phyloP scores from a whole-genome alignment of 1,140 invertebrate genomes.

The Eumaeus atala region DNA sequence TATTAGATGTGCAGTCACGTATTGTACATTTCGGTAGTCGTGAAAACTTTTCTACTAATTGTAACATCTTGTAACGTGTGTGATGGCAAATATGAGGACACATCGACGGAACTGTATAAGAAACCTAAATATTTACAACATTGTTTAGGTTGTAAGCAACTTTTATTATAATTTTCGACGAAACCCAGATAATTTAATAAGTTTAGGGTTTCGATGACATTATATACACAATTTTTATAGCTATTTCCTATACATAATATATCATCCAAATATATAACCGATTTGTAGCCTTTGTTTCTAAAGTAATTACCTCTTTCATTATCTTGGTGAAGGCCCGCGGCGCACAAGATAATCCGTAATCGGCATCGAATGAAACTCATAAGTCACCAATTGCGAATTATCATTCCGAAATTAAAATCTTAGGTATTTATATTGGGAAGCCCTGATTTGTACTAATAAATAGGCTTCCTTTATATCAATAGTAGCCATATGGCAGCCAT shows the following conservation, averaged over 20 bases:
- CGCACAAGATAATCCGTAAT: too few species aligned
- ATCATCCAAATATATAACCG: conserved; percentile 25
- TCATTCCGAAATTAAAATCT: conserved; percentile 18
- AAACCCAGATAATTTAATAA: neutral
- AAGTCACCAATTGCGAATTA: conserved; percentile 7
- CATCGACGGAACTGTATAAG: conserved; percentile 19
- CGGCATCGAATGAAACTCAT: conserved; percentile 22
- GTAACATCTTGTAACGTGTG: neutral
- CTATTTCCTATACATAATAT: conserved; percentile 22
- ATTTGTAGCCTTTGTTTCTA: conserved; percentile 17
- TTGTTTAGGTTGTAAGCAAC: neutral
- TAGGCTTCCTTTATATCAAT: conserved; percentile 31
- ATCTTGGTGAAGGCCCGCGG: conserved; percentile 27
- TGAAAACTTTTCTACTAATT: neutral
- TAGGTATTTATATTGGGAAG: conserved; percentile 18
- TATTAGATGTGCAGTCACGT: too few species aligned
- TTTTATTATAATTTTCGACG: neutral
- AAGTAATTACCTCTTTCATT: conserved; percentile 22
- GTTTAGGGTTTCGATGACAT: conserved; percentile 15
- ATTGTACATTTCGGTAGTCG: too few species aligned
- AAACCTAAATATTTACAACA: neutral
- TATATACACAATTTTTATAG: conserved; percentile 14
- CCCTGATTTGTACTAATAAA: conserved; percentile 21
- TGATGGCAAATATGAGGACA: conserved; percentile 11
- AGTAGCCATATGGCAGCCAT: conserved; percentile 21